Evolutionary conservation across 2,797 vertebrate species (phyloP), one percentile per base, ranked within the genome.

Genomic region (Anolis apletophallus): DNA sequence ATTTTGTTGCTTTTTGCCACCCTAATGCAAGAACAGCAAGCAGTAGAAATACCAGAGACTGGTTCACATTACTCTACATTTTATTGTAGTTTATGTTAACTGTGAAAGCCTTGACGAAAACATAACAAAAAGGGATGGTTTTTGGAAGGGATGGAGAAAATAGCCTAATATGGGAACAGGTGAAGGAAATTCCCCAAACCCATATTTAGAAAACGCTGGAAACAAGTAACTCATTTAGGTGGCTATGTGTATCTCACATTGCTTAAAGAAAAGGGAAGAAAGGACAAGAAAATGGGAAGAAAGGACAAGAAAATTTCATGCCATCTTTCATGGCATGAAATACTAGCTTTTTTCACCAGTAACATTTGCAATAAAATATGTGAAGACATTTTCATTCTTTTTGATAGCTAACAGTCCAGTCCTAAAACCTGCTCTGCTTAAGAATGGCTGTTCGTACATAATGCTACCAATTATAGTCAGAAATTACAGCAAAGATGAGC

Each of bases 1-100:
- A 84, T 91, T 95, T 93, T 92, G 89, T 93, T 93, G 80, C 57
- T 90, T 94, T 93, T 87, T 40, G 92, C 84, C 34, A 86, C 46
- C 90, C 81, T 87, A 79, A 91, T 87, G 89, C 90, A 91, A 94
- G 95, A 92, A 76, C 85, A 86, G 87, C 93, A 90, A 86, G 89
- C 90, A 89, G 93, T 93, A 93, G 93, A 86, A 92, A 77, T 86
- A 93, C 91, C 87, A 88, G 50, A 72, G 85, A 89, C 80, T 80
- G 88, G 92, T 90, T 95, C 93, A 91, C 75, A 84, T 93, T 91
- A 88, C 1, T 0, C 32, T 91, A 86, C 83, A 88, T 95, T 95
- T 95, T 95, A 93, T 87, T 94, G 87, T 89, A 83, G 83, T 79
- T 93, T 94, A 93, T 93, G 88, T 84, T 87, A 93, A 94, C 88